These are phyloP conservation scores for Hypotaenidia okinawae DNA, from an alignment of 2,797 vertebrate genomes.

Conservation along the genomic window DNA sequence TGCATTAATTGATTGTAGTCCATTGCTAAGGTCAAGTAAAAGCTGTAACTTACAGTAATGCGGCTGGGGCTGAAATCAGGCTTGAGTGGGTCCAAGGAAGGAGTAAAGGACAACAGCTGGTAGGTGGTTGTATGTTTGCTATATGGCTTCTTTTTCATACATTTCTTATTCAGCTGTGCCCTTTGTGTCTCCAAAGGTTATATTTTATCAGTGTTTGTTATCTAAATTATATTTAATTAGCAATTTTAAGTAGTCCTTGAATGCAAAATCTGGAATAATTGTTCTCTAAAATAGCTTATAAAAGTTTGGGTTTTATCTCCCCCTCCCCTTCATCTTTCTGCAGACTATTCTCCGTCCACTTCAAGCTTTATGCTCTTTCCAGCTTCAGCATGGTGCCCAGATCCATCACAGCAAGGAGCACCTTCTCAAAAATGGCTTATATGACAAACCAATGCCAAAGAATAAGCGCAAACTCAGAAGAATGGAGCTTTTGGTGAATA, in stretches of 20 bases:
- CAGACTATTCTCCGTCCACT: constrained; percentile 93
- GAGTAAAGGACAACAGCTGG: not conserved
- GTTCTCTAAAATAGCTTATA: not conserved
- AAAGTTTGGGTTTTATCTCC: not conserved
- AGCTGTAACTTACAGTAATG: not conserved
- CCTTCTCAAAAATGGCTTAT: constrained; percentile 91
- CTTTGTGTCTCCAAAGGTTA: not conserved
- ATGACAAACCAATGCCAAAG: constrained; percentile 95
- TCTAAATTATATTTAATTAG: not conserved
- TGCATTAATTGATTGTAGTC: not conserved
- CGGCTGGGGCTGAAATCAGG: not conserved
- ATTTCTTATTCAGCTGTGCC: not conserved
- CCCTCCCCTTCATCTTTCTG: not conserved
- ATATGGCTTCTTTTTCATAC: not conserved
- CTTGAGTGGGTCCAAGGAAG: not conserved
- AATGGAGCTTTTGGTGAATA: constrained; percentile 93
- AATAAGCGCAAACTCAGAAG: constrained; percentile 97
- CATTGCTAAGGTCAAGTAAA: not conserved
- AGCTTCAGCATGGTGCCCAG: constrained; percentile 95
- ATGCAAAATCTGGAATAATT: not conserved
- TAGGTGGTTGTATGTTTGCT: not conserved
- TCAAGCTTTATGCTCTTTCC: constrained; percentile 94
- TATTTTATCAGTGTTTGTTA: not conserved
- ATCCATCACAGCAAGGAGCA: constrained; percentile 97
- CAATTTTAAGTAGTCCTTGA: not conserved